phyloP scores from a whole-genome alignment of 2,888 invertebrate species.

The Brachyopa scutellaris region DNA sequence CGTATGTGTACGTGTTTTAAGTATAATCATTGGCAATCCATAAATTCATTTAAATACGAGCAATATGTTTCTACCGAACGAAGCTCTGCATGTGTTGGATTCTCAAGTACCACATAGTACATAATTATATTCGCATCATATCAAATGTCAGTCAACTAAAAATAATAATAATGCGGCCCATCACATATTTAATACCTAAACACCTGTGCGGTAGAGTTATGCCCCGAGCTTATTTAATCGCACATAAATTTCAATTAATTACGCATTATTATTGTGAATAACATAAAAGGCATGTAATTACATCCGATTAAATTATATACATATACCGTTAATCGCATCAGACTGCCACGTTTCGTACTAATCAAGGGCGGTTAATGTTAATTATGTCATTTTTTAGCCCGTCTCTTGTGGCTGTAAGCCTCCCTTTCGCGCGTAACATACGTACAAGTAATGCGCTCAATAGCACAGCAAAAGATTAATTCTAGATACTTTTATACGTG shows the following conservation, averaged over 20 bases:
- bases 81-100: too few species aligned
- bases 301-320: constrained; percentile 41
- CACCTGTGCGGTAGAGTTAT: constrained; percentile 15
- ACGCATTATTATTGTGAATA: constrained; percentile 45
- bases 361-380: constrained; percentile 25
- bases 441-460: not conserved
- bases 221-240: constrained; percentile 27
- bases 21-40: too few species aligned
- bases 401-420: not conserved
- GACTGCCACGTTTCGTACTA: constrained; percentile 11
- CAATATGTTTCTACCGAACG: too few species aligned
- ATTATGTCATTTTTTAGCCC: constrained; percentile 10
- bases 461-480: constrained; percentile 14
- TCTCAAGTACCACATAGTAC: too few species aligned
- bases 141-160: too few species aligned
- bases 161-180: not conserved
- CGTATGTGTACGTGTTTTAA: too few species aligned
- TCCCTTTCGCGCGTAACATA: not conserved
- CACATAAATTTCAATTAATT: constrained; percentile 56
- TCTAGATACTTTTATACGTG: too few species aligned
- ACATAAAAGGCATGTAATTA: constrained; percentile 38
- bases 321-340: constrained; percentile 44
- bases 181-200: constrained; percentile 31
- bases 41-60: too few species aligned
- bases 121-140: too few species aligned